phyloP scores from a whole-genome alignment of 2,888 invertebrate genomes.

The Boloria selene region DNA sequence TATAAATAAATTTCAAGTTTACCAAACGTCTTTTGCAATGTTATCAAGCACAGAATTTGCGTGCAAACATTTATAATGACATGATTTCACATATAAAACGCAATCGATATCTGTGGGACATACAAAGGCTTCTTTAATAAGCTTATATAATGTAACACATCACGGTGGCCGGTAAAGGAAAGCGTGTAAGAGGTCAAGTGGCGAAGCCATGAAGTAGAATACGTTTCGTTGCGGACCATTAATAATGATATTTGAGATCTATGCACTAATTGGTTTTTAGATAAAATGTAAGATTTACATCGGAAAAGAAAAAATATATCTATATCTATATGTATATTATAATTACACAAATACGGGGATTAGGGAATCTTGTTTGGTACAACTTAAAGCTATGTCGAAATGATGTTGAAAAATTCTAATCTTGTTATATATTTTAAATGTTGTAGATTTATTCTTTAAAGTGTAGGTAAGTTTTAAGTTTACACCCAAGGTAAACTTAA shows the following conservation, averaged over 20 bases:
- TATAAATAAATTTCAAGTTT: too few species aligned
- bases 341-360: too few species aligned
- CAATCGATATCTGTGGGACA: conserved; percentile 39
- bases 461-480: too few species aligned
- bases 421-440: too few species aligned
- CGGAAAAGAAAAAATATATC: neutral
- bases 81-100: conserved; percentile 35
- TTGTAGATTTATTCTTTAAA: too few species aligned
- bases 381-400: too few species aligned
- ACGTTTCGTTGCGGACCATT: conserved; percentile 25
- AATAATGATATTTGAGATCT: conserved; percentile 32
- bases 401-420: too few species aligned
- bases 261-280: conserved; percentile 28
- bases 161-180: conserved; percentile 40
- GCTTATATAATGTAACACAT: conserved; percentile 44
- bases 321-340: too few species aligned
- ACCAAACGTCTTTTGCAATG: too few species aligned
- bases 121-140: conserved; percentile 44
- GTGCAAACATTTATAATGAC: conserved; percentile 25
- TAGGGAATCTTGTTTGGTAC: too few species aligned
- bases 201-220: conserved; percentile 16
- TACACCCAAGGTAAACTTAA: too few species aligned
- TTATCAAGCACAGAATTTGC: neutral
- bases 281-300: conserved; percentile 25
- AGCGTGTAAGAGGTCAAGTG: conserved; percentile 52